phyloP scores from a whole-genome alignment of 2,113 vertebrate species.

The Danio rerio region GRCz12tu NC_133193.1:46307501-46308000 shows the following conservation, averaged over 20 bases:
- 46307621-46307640: neutral
- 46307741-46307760: conserved; percentile 16
- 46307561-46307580: neutral
- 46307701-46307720: conserved; percentile 5
- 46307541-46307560: neutral
- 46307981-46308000: conserved; percentile 22
- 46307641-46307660: neutral
- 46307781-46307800: conserved; percentile 23
- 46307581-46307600: neutral
- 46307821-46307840: conserved; percentile 42
- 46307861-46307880: conserved; percentile 4
- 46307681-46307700: neutral
- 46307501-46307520: neutral
- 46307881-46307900: conserved; percentile 42
- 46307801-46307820: conserved; percentile 46
- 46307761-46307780: neutral
- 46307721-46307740: neutral
- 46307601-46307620: neutral
- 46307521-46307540: neutral
- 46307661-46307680: neutral
- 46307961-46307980: conserved; percentile 33
- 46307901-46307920: conserved; percentile 38
- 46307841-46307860: conserved; percentile 30
- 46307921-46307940: conserved; percentile 35
- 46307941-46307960: conserved; percentile 31